Evolutionary conservation across 2,113 vertebrate genomes (phyloP).

Genomic region (Spheniscus mendiculus): DNA sequence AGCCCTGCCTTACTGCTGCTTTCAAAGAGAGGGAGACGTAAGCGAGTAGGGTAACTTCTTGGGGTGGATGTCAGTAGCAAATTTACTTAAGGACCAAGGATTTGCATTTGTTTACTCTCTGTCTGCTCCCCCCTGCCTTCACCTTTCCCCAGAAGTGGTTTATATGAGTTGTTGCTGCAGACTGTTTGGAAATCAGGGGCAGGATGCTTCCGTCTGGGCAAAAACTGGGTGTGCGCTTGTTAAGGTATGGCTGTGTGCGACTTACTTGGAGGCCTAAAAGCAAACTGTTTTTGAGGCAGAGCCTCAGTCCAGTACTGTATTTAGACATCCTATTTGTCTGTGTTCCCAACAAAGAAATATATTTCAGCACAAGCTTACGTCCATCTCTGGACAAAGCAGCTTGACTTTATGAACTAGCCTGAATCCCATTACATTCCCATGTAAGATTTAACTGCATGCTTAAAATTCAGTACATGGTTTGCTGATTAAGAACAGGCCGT

Average conservation of each 20-base stretch:
- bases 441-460: not conserved
- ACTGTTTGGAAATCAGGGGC: not conserved
- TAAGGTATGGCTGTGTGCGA: not conserved
- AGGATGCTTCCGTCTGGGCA: not conserved
- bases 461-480: constrained; percentile 20
- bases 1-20: not conserved
- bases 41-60: not conserved
- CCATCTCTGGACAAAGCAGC: constrained; percentile 22
- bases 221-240: rapidly evolving
- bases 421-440: not conserved
- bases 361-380: not conserved
- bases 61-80: not conserved
- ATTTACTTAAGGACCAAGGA: not conserved
- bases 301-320: not conserved
- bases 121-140: not conserved
- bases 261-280: not conserved
- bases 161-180: not conserved
- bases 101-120: not conserved
- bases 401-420: not conserved
- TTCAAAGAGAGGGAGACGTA: not conserved
- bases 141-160: not conserved
- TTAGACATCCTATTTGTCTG: not conserved
- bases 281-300: not conserved
- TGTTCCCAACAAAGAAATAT: not conserved
- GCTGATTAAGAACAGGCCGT: not conserved